A percentile compares a stretch with the other conserved stretches of the same genome.
phyloP scores from a whole-genome alignment of 2,888 invertebrate species.

The Netelia virgata region DNA sequence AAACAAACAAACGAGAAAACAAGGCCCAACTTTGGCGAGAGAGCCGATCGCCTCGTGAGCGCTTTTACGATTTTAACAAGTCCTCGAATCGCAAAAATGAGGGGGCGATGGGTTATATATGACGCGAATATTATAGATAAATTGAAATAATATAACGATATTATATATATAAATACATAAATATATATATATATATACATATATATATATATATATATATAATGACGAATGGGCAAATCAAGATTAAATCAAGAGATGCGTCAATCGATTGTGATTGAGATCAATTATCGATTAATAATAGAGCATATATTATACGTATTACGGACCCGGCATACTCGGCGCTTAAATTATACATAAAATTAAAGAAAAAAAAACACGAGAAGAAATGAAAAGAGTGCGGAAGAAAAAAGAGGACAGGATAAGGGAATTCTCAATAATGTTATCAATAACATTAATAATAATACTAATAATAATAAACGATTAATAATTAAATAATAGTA shows the following conservation, averaged over 20 bases:
- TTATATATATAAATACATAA: conserved; percentile 10
- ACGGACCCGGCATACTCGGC: conserved; percentile 64
- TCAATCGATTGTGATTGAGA: conserved; percentile 58
- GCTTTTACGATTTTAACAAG: conserved; percentile 49
- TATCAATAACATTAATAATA: conserved; percentile 68
- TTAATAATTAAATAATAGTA: conserved; percentile 63
- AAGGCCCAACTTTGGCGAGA: conserved; percentile 81
- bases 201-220: conserved; percentile 33
- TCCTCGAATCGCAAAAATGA: conserved; percentile 36
- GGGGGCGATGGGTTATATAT: conserved; percentile 25
- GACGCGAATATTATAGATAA: conserved; percentile 54
- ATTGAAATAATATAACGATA: conserved; percentile 45
- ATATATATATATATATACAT: conserved; percentile 24
- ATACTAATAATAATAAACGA: conserved; percentile 50
- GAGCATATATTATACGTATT: conserved; percentile 63
- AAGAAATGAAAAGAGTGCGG: conserved; percentile 39
- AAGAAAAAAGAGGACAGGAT: conserved; percentile 46
- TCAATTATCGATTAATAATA: conserved; percentile 63
- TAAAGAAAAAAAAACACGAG: conserved; percentile 40
- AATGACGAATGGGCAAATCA: conserved; percentile 44
- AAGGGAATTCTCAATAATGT: conserved; percentile 67
- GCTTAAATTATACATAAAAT: conserved; percentile 58
- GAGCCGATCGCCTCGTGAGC: conserved; percentile 76
- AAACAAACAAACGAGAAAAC: conserved; percentile 43
- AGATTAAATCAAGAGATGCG: conserved; percentile 59